Conservation (phyloP, 2,797 vertebrate species). For the Todus mexicanus region DNA sequence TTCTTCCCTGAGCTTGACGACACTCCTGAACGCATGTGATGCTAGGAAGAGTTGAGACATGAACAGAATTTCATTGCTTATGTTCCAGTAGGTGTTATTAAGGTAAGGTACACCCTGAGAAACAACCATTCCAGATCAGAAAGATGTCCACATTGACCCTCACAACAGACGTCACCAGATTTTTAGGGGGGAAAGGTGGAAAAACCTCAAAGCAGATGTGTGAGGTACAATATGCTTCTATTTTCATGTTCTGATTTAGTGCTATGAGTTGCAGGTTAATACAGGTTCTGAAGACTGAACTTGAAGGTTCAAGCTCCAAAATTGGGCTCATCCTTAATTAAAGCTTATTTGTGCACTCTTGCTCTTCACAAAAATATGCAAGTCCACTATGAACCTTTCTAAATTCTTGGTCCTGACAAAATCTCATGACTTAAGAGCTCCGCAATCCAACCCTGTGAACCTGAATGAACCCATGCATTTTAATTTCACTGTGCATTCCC, state of each 20-base stretch:
- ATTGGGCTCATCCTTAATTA: not conserved
- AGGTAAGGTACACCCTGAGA: not conserved
- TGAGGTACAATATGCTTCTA: not conserved
- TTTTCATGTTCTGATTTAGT: not conserved
- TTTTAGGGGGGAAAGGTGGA: rapidly evolving
- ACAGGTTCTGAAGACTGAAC: not conserved
- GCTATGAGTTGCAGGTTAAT: not conserved
- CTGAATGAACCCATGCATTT: not conserved
- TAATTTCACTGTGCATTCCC: not conserved
- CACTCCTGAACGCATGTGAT: not conserved
- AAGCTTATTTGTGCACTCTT: not conserved
- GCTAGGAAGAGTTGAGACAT: not conserved
- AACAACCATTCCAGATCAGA: not conserved
- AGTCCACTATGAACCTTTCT: not conserved
- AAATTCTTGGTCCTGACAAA: not conserved
- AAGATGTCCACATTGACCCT: not conserved
- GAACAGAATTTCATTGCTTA: not conserved
- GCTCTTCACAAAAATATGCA: not conserved
- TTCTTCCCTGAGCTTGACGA: not conserved
- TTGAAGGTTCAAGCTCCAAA: not conserved
- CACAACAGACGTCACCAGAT: not conserved
- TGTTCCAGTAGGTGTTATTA: not conserved
- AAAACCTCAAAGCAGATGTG: not conserved
- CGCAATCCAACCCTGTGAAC: not conserved
- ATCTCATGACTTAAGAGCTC: not conserved